Conservation (phyloP, 2,797 vertebrate species). For the Pangasius mekongensis region DNA sequence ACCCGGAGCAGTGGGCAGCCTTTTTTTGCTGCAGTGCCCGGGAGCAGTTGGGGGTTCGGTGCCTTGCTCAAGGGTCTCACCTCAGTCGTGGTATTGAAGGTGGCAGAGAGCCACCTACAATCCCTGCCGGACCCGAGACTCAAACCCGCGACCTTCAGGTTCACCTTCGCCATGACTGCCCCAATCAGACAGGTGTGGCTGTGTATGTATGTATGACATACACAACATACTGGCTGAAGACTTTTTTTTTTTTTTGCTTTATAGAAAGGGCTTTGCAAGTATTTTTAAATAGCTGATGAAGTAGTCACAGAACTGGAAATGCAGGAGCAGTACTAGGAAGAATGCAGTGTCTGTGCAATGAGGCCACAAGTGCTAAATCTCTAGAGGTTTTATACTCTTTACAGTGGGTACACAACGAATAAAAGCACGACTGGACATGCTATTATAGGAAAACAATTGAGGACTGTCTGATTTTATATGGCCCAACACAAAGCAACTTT, state of each 20-base stretch:
- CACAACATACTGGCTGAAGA: neutral
- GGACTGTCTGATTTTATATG: neutral
- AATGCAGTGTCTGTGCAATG: neutral
- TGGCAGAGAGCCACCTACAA: too few species aligned
- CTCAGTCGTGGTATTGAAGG: too few species aligned
- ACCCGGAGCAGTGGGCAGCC: too few species aligned
- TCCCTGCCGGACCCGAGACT: too few species aligned
- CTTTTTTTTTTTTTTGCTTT: neutral
- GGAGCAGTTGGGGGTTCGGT: too few species aligned
- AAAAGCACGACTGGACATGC: neutral
- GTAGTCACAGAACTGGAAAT: neutral
- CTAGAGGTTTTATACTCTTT: neutral
- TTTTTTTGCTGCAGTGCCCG: too few species aligned
- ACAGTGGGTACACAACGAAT: neutral
- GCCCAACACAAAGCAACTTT: neutral
- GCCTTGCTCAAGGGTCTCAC: too few species aligned
- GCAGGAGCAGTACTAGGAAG: neutral
- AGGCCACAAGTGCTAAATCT: neutral
- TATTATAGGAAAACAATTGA: neutral
- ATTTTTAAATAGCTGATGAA: neutral
- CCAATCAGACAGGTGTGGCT: too few species aligned
- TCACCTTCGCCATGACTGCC: neutral
- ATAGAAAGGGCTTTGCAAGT: neutral
- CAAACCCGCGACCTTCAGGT: too few species aligned
- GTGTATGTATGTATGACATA: neutral